Evolutionary conservation across 2,113 vertebrate genomes (phyloP).

Genomic region (Sciurus niger): DNA sequence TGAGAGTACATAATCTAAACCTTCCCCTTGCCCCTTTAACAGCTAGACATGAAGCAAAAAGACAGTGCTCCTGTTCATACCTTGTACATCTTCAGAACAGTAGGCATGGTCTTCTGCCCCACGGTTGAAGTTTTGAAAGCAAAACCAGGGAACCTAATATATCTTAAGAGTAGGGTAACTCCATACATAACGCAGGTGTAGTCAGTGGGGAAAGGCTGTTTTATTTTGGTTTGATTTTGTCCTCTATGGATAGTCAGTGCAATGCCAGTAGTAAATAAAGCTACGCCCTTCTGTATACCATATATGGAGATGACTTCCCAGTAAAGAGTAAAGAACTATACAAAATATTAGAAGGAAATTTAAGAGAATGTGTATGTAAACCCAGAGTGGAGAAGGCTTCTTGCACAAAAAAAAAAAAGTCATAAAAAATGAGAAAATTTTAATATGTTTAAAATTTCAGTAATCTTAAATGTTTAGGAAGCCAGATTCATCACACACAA

Average conservation of each 20-base stretch:
- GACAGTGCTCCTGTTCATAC: not conserved
- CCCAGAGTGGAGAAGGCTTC: not conserved
- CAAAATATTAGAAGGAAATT: conserved; percentile 35
- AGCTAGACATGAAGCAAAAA: not conserved
- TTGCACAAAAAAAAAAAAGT: not conserved
- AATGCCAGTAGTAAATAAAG: not conserved
- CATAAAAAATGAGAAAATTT: not conserved
- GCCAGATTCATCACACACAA: conserved; percentile 1
- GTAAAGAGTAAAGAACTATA: not conserved
- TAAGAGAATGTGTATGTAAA: not conserved
- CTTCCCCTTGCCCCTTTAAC: not conserved
- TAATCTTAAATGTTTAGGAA: conserved; percentile 37
- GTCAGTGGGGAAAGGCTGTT: not conserved
- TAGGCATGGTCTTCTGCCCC: not conserved
- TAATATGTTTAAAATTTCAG: not conserved
- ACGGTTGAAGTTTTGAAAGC: not conserved
- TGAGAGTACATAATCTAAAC: not conserved
- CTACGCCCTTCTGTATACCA: not conserved
- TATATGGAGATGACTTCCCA: not conserved
- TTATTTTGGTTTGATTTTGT: not conserved
- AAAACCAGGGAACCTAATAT: not conserved
- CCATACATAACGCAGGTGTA: not conserved
- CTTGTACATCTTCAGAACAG: not conserved
- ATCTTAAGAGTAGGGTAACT: not conserved
- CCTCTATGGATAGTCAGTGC: not conserved